These are phyloP conservation scores for Manacus vitellinus DNA, from an alignment of 2,113 vertebrate species.

Conservation along the genomic window DNA sequence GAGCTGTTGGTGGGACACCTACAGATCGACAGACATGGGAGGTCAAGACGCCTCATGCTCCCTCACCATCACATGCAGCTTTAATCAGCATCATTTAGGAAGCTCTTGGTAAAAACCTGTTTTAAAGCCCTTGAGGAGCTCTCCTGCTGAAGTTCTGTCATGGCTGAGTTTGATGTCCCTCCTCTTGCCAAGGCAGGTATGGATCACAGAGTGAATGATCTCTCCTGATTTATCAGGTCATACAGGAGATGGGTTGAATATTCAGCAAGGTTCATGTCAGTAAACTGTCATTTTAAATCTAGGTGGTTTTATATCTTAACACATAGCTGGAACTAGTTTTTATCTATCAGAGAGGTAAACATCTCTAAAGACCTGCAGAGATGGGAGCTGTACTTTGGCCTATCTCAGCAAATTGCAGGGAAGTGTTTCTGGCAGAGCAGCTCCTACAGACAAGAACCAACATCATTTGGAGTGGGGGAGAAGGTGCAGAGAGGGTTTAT, in stretches of 20 bases:
- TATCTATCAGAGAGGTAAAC: background rate
- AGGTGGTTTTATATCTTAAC: background rate
- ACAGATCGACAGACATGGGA: fast-evolving
- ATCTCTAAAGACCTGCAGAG: background rate
- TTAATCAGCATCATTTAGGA: background rate
- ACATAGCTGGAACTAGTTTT: too few relatives aligned
- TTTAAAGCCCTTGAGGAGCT: background rate
- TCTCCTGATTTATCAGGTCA: background rate
- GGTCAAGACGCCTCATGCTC: background rate
- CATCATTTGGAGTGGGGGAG: background rate
- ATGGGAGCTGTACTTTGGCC: fast-evolving
- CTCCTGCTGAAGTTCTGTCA: background rate
- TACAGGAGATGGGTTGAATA: background rate
- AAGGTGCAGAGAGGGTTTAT: background rate
- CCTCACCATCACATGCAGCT: background rate
- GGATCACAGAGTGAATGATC: too few relatives aligned
- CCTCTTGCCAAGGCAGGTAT: background rate
- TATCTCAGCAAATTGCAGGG: fast-evolving
- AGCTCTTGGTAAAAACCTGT: background rate
- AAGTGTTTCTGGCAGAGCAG: background rate
- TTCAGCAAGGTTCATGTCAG: background rate
- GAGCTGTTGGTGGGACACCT: background rate
- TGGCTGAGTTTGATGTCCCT: background rate
- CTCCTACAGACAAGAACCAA: background rate
- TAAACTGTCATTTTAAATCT: background rate